These are phyloP conservation scores for Temnothorax ravouxi DNA, from an alignment of 2,888 invertebrate genomes.

Conservation along the genomic window DNA sequence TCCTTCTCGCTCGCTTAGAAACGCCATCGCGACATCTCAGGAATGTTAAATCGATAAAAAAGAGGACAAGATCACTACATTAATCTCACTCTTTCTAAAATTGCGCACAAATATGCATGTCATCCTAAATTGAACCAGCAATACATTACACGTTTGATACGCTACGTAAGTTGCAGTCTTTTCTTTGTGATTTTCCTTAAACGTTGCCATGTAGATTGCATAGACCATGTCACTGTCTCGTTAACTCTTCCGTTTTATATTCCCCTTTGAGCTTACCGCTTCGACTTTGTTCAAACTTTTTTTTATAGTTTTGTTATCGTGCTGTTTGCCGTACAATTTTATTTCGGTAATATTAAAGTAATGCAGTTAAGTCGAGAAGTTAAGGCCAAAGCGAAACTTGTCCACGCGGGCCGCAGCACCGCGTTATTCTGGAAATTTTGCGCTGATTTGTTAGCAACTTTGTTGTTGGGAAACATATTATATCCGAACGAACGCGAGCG, in stretches of 20 bases:
- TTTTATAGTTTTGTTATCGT: neutral
- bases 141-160: neutral
- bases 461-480: constrained; percentile 48
- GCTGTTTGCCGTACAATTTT: constrained; percentile 7
- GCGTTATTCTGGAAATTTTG: constrained; percentile 39
- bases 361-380: constrained; percentile 33
- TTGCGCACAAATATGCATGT: no score
- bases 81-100: neutral
- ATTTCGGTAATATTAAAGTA: constrained; percentile 49
- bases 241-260: neutral
- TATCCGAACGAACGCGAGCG: constrained; percentile 25
- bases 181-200: neutral
- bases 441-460: constrained; percentile 53
- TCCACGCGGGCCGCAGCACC: constrained; percentile 16
- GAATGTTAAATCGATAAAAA: constrained; percentile 12
- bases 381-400: constrained; percentile 35
- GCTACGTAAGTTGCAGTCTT: neutral
- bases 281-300: neutral
- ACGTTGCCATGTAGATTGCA: neutral
- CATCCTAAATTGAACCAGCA: neutral
- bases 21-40: neutral
- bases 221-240: neutral
- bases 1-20: neutral
- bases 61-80: neutral
- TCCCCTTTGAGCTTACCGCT: neutral